Base-by-base conservation (phyloP, 1,140 invertebrate species). In the Caenorhabditis briggsae region DNA sequence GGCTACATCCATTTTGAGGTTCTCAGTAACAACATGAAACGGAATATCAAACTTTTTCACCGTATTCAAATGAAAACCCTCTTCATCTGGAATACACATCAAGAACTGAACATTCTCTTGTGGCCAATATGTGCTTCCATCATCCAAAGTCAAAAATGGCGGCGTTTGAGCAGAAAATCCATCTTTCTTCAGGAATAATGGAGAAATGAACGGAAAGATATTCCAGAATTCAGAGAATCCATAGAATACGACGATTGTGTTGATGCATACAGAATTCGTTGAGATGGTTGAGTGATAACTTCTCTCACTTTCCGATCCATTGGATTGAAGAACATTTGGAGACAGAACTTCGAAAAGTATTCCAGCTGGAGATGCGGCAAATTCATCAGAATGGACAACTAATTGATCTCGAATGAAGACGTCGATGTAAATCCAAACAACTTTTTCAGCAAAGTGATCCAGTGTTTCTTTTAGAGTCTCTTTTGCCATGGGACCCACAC, bases 401-500 rank as follows among this genome's bases (percentile, higher is more conserved):
- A 85, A 12, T 48, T 85, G 84, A 20, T 85, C 61, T 20, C 65
- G 61, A 41, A 65, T 20, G 23, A 85, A 65, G 43, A 78, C 65
- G 33, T 85, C 84, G 2, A 78, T n/a, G 84, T 85, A 85, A 50
- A 85, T 48, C 84, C 84, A 85, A 78, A 48, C 23, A 18, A 85
- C 25, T 33, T 85, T 50, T 23, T 78, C 70, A 2, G 70, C 46
- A 23, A 78, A 78, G n/a, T 50, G 16, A 50, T 78, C 12, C 5
- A 78, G 14, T 2, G 70, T 78, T 78, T 78, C 70, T 78, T 78
- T 78, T 7, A 78, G 70, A 11, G 70, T 78, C 23, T 78, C 70
- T 23, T 78, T 78, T 20, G 70, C 70, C 70, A 78, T 50, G 20
- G 70, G 46, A 11, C 70, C 70, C 12, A 18, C 33, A 41, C 70